Base-by-base conservation (phyloP, 2,113 vertebrate species). In the Sclerurus mexicanus region DNA sequence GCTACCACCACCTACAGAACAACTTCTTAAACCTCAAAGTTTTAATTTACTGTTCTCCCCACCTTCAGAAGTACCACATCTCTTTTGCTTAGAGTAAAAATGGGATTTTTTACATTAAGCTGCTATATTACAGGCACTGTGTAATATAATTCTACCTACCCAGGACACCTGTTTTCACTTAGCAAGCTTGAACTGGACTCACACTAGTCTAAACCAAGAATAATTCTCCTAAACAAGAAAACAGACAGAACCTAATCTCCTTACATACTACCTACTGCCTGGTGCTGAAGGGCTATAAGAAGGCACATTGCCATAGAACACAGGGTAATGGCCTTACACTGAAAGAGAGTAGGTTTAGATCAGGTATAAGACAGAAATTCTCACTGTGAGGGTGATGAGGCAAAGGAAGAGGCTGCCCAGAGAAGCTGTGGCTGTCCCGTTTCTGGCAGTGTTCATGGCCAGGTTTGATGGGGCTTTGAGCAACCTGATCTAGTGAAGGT, bases 261-360 rank as follows among this genome's bases (percentile, higher is more conserved):
- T 55, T 10, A 78, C 14, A 6, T 25, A 53, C 28, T 49, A 47
- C 13, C 21, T 44, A 31, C 40, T 80, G 67, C 24, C 75, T 56
- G 37, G 37, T 83, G 71, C n/a, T 85, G n/a, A 67, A 30, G 42
- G 71, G 35, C 35, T 84, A 8, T 31, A 60, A 14, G 53, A 27
- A 14, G 25, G 4, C 12, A 40, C 0, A 0, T 3, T 55, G n/a
- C 25, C 60, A 9, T 0, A 85, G 21, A 47, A 60, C 18, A 60
- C 31, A 5, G 3, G 31, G n/a, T 27, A 39, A 74, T 12, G 12
- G 35, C 60, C 73, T 40, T 53, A 67, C 12, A 28, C 9, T 35
- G 46, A 35, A 35, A 46, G 14, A 52, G 17, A 21, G 19, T 19
- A 30, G 37, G 14, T 52, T 72, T 46, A 74, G 14, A 67, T 25